Conservation (phyloP, 2,888 invertebrate genomes). For the Volucella zonaria region DNA sequence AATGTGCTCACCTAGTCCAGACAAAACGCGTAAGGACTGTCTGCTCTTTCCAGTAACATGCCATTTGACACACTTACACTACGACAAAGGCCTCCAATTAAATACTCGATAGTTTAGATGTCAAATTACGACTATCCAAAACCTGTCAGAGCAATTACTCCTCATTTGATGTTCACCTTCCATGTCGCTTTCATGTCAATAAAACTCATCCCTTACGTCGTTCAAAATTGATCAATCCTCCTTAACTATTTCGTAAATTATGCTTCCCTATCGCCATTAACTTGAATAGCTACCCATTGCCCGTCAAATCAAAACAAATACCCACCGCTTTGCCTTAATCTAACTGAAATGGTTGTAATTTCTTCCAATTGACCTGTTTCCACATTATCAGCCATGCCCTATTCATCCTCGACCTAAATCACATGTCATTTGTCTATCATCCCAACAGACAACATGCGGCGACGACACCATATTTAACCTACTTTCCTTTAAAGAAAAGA, state of each 20-base stretch:
- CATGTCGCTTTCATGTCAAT: no score
- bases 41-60: no score
- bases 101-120: no score
- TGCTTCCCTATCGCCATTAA: conserved; percentile 37
- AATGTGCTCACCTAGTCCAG: no score
- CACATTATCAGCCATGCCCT: conserved; percentile 14
- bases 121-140: no score
- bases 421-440: conserved; percentile 18
- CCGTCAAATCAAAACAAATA: conserved; percentile 39
- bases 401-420: conserved; percentile 30
- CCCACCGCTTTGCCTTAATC: conserved; percentile 28
- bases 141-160: no score
- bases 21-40: no score
- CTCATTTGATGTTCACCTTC: no score
- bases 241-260: conserved; percentile 49
- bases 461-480: neutral
- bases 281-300: conserved; percentile 31
- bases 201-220: no score
- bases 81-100: no score
- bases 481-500: neutral
- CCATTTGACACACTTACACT: no score
- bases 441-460: neutral
- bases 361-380: conserved; percentile 69
- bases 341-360: conserved; percentile 54
- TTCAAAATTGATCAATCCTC: conserved; percentile 37